Evolutionary conservation across 2,113 vertebrate genomes (phyloP).

Genomic region (Epinephelus fuscoguttatus): DNA sequence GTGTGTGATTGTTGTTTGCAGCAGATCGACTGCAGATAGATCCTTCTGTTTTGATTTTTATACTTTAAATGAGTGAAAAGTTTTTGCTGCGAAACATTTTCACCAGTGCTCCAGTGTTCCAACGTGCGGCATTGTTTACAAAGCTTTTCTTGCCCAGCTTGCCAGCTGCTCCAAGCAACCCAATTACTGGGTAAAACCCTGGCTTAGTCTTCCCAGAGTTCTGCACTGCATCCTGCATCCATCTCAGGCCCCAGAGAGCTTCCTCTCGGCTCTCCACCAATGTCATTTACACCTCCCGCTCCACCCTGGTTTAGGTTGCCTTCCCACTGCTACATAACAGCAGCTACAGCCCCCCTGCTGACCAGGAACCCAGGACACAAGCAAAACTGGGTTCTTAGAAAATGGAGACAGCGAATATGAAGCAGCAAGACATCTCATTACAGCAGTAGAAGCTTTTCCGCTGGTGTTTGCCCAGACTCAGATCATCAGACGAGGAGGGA

Average conservation of each 20-base stretch:
- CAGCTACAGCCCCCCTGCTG: conserved; percentile 67
- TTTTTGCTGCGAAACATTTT: conserved; percentile 36
- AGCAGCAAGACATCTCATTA: conserved; percentile 81
- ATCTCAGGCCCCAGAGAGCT: conserved; percentile 76
- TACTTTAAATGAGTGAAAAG: conserved; percentile 9
- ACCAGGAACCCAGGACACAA: conserved; percentile 59
- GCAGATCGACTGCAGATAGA: not conserved
- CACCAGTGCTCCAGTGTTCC: conserved; percentile 32
- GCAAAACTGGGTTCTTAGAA: conserved; percentile 65
- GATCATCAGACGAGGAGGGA: conserved; percentile 62
- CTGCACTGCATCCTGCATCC: conserved; percentile 72
- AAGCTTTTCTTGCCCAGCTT: conserved; percentile 68
- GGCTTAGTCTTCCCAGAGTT: conserved; percentile 75
- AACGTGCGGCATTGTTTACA: conserved; percentile 67
- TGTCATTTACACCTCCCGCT: conserved; percentile 78
- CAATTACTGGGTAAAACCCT: conserved; percentile 78
- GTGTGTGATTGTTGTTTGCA: not conserved
- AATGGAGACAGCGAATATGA: conserved; percentile 67
- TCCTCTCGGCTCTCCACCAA: conserved; percentile 71
- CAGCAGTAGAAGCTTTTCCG: conserved; percentile 59
- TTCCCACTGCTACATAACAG: conserved; percentile 65
- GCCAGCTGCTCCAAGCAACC: conserved; percentile 74
- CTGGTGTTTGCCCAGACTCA: conserved; percentile 70
- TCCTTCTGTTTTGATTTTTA: not conserved
- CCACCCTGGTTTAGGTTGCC: conserved; percentile 66